phyloP scores from a whole-genome alignment of 2,797 vertebrate genomes.

The Crenichthys baileyi region DNA sequence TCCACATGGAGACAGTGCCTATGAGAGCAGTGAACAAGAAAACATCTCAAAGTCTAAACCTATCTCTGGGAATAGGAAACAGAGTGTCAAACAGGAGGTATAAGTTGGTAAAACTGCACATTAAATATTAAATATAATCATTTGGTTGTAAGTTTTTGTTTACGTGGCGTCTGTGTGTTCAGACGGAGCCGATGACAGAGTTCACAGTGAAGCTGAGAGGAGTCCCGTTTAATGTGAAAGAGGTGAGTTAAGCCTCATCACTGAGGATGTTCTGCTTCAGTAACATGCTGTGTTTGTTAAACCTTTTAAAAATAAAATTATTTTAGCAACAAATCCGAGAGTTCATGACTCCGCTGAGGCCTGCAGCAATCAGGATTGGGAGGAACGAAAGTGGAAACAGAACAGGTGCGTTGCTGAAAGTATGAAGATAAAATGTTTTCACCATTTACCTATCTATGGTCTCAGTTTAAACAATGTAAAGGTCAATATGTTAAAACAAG shows the following conservation, averaged over 20 bases:
- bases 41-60: slow-evolving; percentile 35
- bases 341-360: slow-evolving; percentile 91
- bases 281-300: background rate
- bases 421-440: background rate
- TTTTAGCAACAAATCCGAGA: slow-evolving; percentile 89
- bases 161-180: slow-evolving; percentile 22
- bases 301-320: slow-evolving; percentile 7
- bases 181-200: slow-evolving; percentile 77
- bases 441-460: background rate
- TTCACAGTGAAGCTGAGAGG: slow-evolving; percentile 92
- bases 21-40: slow-evolving; percentile 67
- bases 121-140: background rate
- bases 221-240: slow-evolving; percentile 87
- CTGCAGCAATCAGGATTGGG: slow-evolving; percentile 87
- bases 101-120: background rate
- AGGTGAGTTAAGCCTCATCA: slow-evolving; percentile 77
- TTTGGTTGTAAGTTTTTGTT: background rate
- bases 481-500: background rate
- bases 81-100: slow-evolving; percentile 61
- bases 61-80: slow-evolving; percentile 44
- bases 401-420: slow-evolving; percentile 79
- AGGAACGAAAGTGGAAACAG: slow-evolving; percentile 86
- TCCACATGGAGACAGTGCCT: slow-evolving; percentile 73
- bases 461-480: background rate
- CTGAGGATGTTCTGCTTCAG: background rate